phyloP scores from a whole-genome alignment of 2,888 invertebrate species.

The Euspilapteryx auroguttella region DNA sequence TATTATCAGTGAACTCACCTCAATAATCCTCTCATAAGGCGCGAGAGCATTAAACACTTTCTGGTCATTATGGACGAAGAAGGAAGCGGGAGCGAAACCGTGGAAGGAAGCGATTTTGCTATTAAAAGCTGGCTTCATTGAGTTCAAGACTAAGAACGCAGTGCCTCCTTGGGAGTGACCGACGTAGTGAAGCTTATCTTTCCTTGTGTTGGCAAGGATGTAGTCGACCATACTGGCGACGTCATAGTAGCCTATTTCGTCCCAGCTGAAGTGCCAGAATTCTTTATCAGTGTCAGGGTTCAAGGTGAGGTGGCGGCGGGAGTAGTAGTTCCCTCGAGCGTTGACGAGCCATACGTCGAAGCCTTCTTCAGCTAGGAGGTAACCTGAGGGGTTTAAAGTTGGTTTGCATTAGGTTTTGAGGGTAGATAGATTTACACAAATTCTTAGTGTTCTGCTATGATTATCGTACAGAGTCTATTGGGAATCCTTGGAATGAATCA shows the following conservation, averaged over 20 bases:
- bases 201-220: neutral
- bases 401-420: no score
- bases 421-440: no score
- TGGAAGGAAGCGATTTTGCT: neutral
- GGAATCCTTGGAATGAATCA: no score
- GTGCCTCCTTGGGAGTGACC: neutral
- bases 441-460: no score
- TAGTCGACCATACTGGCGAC: constrained; percentile 1
- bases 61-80: no score
- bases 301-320: neutral
- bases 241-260: constrained; percentile 2
- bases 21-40: no score
- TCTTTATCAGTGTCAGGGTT: constrained; percentile 3
- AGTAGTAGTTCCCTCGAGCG: constrained; percentile 1
- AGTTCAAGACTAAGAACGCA: neutral
- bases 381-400: no score
- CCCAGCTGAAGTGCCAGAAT: constrained; percentile 1
- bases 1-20: no score
- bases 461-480: no score
- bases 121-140: neutral
- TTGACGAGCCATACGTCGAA: constrained; percentile 1
- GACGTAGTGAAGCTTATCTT: neutral
- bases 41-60: no score
- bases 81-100: neutral
- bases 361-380: constrained; percentile 1